Base-by-base conservation (phyloP, 2,113 vertebrate genomes). In the Labeo catla region DNA sequence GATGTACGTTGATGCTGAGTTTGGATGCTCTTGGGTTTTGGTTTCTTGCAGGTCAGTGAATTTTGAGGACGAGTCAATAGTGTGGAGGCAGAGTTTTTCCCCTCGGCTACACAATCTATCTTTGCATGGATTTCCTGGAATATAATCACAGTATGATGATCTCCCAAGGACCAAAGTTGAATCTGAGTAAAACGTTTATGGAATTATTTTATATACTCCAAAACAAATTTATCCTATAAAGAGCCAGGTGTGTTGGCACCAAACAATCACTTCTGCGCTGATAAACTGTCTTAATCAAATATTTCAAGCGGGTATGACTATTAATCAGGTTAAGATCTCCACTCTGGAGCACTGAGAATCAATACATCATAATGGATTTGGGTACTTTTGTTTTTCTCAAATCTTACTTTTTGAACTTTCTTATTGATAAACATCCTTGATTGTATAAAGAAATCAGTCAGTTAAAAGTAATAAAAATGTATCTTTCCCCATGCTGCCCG, bases 381-480 rank as follows among this genome's bases (percentile, higher is more conserved):
- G 45, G 78, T 84, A 78, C 73, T 76, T 78, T 73, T 54, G 63
- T 50, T 54, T 81, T 43, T 57, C 49, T 83, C 43, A 10, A 81
- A 80, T 84, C 28, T 73, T 77, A 13, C 76, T 45, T 88, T 72
- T 84, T 39, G 8, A 11, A 63, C n/a, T 77, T 79, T 73, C 57
- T 74, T 86, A 54, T 70, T 45, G 82, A 88, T 88, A 70, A 84
- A 28, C 74, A 76, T 85, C 76, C 11, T 11, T 82, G 65, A 87
- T 76, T 54, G n/a, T 45, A 57, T 57, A 86, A 39, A 57, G 59
- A 78, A 86, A 80, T 78, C 83, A 50, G 73, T 47, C 43, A 21
- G 76, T 77, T 76, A 72, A 28, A 36, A 8, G 83, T 86, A 90
- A 90, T 90, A 87, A 85, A 88, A 90, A 88, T 68, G 66, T 68